Conservation (phyloP, 2,888 invertebrate species). For the Aplocera efformata region DNA sequence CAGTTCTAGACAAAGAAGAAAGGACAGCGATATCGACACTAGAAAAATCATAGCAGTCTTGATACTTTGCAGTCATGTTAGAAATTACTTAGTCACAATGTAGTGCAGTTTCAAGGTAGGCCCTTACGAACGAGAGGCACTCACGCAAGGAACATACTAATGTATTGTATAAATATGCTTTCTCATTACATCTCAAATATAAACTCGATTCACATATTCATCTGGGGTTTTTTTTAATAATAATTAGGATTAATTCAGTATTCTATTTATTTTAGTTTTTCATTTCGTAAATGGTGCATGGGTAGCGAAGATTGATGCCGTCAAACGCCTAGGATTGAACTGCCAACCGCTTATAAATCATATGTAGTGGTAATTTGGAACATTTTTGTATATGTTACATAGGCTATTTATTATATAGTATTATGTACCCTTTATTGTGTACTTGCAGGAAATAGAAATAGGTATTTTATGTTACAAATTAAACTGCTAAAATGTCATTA, state of each 20-base stretch:
- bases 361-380: slow-evolving; percentile 32
- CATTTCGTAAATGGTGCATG: slow-evolving; percentile 44
- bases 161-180: too few species aligned
- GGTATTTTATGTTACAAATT: too few species aligned
- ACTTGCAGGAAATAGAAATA: too few species aligned
- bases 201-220: too few species aligned
- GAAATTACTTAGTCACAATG: background rate
- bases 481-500: too few species aligned
- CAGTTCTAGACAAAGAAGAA: slow-evolving; percentile 11
- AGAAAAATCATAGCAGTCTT: background rate
- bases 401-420: too few species aligned
- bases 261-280: slow-evolving; percentile 21
- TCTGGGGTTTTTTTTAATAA: too few species aligned
- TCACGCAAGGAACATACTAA: too few species aligned
- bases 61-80: background rate
- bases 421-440: too few species aligned
- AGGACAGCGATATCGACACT: background rate
- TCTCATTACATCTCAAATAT: too few species aligned
- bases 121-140: too few species aligned
- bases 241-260: background rate
- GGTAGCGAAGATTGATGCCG: slow-evolving; percentile 35
- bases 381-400: slow-evolving; percentile 5
- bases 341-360: slow-evolving; percentile 35
- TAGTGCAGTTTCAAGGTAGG: too few species aligned
- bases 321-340: slow-evolving; percentile 37